A percentile compares a stretch with the other conserved stretches of the same genome.
Evolutionary conservation across 2,113 vertebrate species (phyloP).

Genomic region (Chlorodrepanis virens): DNA sequence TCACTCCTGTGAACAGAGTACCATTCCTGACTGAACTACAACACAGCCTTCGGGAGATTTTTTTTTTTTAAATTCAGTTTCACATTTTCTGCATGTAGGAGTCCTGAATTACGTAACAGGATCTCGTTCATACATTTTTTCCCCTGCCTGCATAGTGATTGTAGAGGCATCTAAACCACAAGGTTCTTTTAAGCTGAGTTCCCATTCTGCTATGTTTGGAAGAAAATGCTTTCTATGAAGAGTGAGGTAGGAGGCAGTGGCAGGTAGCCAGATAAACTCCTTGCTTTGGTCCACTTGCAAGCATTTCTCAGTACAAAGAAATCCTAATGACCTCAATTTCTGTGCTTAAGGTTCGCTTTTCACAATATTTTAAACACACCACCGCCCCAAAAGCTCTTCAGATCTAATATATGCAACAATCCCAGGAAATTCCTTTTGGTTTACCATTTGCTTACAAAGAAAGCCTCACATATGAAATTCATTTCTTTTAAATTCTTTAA

Average conservation of each 20-base stretch:
- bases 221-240: conserved; percentile 25
- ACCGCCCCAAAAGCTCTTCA: conserved; percentile 10
- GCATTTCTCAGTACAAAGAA: conserved; percentile 37
- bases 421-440: conserved; percentile 62
- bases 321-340: conserved; percentile 28
- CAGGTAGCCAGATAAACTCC: conserved; percentile 32
- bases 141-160: background rate
- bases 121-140: background rate
- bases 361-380: conserved; percentile 20
- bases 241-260: conserved; percentile 20
- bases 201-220: conserved; percentile 29
- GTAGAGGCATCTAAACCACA: conserved; percentile 29
- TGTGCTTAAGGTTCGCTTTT: conserved; percentile 20
- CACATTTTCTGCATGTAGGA: background rate
- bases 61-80: background rate
- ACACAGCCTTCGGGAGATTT: background rate
- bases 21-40: background rate
- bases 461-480: conserved; percentile 10
- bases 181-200: background rate
- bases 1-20: background rate
- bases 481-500: conserved; percentile 48
- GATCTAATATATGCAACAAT: conserved; percentile 41
- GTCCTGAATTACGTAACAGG: background rate
- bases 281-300: conserved; percentile 1
- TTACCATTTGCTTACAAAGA: conserved; percentile 45